Evolutionary conservation across 2,797 vertebrate genomes (phyloP), one percentile per base, ranked within the genome.

Genomic region (Sparus aurata): DNA sequence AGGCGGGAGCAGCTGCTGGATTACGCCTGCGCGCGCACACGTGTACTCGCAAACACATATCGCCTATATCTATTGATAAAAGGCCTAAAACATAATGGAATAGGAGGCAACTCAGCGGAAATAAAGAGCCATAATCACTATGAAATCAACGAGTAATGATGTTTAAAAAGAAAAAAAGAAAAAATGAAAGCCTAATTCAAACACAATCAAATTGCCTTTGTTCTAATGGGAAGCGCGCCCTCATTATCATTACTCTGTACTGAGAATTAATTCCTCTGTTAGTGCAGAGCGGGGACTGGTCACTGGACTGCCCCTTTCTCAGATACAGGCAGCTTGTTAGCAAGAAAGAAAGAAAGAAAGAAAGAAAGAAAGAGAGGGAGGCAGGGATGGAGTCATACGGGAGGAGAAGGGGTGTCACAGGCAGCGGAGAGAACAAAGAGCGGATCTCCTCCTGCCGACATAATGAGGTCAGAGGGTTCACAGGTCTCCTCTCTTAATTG

Each of bases 401-500:
- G 47, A 75, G 69, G 61, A 86, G 74, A 72, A 75, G 76, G 50
- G 23, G 60, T 84, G 86, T 84, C 76, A 77, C 53, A 65, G 70
- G 60, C 76, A 74, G 74, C 77, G 58, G 77, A 58, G 61, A 93
- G 89, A 87, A 93, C 82, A 91, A 93, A 94, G 93, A 84, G 81
- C 66, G 46, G 89, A 69, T 85, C 12, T 84, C 86, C 89, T 89
- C 85, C 89, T 83, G 83, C 89, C 93, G 92, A 93, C 92, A 94
- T 96, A 96, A 97, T 96, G 95, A 96, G 95, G 96, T 96, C 95
- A 95, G 85, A 75, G 71, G 92, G 94, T 94, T 89, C 94, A 79
- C 84, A 84, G 77, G 87, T 87, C 85, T 80, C 69, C 54, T 86
- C 74, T 82, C 62, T 88, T 84, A 87, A 87, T 69, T 66, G 62